Evolutionary conservation across 2,888 invertebrate species (phyloP), one percentile per base, ranked within the genome.

Genomic region (Epistrophe eligans): DNA sequence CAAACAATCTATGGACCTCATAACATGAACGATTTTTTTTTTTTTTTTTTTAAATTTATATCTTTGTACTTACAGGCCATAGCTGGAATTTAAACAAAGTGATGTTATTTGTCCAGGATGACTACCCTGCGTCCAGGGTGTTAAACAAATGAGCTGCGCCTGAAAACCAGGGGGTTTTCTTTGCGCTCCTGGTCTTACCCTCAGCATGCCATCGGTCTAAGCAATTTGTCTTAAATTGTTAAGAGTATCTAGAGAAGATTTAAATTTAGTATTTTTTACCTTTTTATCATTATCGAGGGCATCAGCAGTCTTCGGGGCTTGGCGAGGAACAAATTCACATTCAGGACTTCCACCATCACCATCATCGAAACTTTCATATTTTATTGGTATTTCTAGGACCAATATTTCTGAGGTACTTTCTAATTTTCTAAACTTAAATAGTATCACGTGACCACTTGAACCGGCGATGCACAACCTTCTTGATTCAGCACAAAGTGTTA

Each of bases 151-250:
- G 89, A 99, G 94, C 91, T 98, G 97, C 66, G 98, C 97, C 94
- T 99, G 99, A 95, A 98, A 99, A 89, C 99, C 99, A n/a, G 99
- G 95, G 52, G 97, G 95, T 93, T 98, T 96, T 91, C 98, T 97
- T 91, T 96, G 95, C 84, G 95, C 93, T 48, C 98, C 98, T 71
- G 94, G 93, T 91, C 96, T 95, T 73, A 97, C 97, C 92, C 95
- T 95, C 80, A 97, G 93, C 84, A 93, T 91, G 91, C 93, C 91
- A 91, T 93, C 93, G 90, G 92, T 92, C 93, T 93, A 89, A 77
- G 58, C 81, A 83, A 81, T 60, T 38, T 72, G 13, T 70, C 32
- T 52, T 58, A 66, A 48, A 48, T 79, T 52, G 70, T 79, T 76
- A 80, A 64, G 28, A 58, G 38, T 72, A 6, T 24, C 57, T 62